phyloP scores from a whole-genome alignment of 2,888 invertebrate species.

The Eupithecia subumbrata region DNA sequence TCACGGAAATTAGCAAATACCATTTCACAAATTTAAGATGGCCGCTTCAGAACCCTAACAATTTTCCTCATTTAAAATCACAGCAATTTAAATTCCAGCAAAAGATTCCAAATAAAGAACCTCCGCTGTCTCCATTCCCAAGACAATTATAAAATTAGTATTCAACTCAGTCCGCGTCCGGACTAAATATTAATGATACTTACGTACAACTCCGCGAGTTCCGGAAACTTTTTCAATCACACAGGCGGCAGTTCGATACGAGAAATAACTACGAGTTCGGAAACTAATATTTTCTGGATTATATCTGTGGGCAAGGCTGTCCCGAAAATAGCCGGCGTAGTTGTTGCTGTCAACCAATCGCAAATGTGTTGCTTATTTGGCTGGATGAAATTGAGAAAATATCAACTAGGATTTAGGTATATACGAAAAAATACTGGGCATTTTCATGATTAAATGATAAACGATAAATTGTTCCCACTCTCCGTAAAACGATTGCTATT shows the following conservation, averaged over 20 bases:
- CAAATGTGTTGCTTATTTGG: constrained; percentile 3
- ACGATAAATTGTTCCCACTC: background rate
- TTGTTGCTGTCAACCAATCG: background rate
- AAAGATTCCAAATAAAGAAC: constrained; percentile 19
- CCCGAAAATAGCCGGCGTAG: background rate
- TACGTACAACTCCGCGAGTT: background rate
- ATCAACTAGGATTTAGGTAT: background rate
- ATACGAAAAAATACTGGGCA: background rate
- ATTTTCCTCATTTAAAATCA: constrained; percentile 19
- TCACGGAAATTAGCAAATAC: too few relatives aligned
- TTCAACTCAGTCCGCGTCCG: constrained; percentile 13
- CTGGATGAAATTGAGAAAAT: constrained; percentile 3
- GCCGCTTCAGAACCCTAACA: background rate
- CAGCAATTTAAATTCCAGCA: constrained; percentile 19
- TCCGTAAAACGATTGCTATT: background rate
- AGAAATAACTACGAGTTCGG: constrained; percentile 17
- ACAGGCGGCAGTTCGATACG: constrained; percentile 18
- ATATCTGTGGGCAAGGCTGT: constrained; percentile 7
- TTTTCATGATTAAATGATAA: background rate
- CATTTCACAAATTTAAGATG: background rate
- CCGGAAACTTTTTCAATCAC: constrained; percentile 22
- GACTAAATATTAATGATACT: constrained; percentile 29
- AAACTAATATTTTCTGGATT: constrained; percentile 25
- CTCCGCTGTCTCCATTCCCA: constrained; percentile 14
- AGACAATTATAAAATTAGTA: constrained; percentile 31